Conservation (phyloP, 2,113 vertebrate genomes). For the Paratilapia polleni region DNA sequence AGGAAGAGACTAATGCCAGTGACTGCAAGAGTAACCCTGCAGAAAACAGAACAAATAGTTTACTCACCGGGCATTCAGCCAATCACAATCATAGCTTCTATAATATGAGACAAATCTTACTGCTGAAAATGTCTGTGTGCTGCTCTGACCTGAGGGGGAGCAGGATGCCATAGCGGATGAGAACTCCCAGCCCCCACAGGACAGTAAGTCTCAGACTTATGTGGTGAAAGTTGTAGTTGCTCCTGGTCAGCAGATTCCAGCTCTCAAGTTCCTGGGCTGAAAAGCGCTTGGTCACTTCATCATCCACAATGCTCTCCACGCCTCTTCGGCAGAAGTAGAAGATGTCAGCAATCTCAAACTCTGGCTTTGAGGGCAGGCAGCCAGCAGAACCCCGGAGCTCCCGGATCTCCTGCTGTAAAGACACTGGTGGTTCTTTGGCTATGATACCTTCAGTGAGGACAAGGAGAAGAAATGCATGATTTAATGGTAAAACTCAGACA, state of each 20-base stretch:
- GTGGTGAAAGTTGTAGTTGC: conserved; percentile 91
- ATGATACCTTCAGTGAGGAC: conserved; percentile 85
- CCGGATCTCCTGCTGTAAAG: conserved; percentile 83
- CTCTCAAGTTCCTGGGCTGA: conserved; percentile 90
- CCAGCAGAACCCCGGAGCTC: conserved; percentile 38
- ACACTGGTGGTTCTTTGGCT: conserved; percentile 85
- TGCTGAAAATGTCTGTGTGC: neutral
- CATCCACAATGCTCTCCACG: conserved; percentile 93
- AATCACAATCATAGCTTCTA: neutral
- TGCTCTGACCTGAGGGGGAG: conserved; percentile 88
- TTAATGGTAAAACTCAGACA: neutral
- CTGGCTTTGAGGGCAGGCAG: conserved; percentile 73
- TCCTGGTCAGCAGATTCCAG: conserved; percentile 94
- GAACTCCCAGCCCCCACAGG: conserved; percentile 88
- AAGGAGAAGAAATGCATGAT: neutral
- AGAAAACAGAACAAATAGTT: conserved; percentile 15
- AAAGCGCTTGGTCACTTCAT: conserved; percentile 94
- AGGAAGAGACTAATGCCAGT: conserved; percentile 90
- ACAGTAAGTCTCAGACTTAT: conserved; percentile 88
- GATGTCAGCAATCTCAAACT: conserved; percentile 91
- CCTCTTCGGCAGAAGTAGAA: conserved; percentile 92
- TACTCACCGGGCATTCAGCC: neutral
- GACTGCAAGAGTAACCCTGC: conserved; percentile 89
- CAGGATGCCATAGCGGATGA: conserved; percentile 90
- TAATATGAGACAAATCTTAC: neutral